These are phyloP conservation scores for Lithophane ornitopus DNA, from an alignment of 2,888 invertebrate genomes.

Conservation along the genomic window DNA sequence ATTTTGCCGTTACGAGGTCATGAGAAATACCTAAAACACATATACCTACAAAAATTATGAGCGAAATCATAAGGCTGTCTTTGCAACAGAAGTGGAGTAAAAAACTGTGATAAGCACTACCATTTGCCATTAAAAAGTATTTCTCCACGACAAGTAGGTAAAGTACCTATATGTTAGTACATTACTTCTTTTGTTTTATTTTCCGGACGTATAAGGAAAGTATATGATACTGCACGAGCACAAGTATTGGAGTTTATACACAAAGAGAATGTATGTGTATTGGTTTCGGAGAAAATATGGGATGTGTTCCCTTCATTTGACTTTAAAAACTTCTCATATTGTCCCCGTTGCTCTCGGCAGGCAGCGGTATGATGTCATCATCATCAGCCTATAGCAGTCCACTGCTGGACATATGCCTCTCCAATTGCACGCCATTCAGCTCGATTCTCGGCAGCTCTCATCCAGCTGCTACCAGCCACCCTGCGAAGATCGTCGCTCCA, in stretches of 20 bases:
- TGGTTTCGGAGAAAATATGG: background rate
- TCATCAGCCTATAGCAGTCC: no score
- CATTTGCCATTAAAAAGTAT: conserved; percentile 5
- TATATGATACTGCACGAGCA: conserved; percentile 5
- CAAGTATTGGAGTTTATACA: conserved; percentile 17
- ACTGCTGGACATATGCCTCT: no score
- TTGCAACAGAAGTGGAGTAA: background rate
- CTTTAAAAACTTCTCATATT: background rate
- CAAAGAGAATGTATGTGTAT: conserved; percentile 5
- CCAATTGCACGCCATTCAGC: no score
- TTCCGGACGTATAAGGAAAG: background rate
- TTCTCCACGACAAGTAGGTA: background rate
- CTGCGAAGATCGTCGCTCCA: no score
- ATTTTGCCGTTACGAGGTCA: no score
- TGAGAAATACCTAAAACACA: background rate
- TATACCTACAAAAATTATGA: background rate
- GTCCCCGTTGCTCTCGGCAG: no score
- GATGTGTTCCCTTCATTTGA: background rate
- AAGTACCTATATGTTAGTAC: background rate
- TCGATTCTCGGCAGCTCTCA: no score
- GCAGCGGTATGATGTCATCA: no score
- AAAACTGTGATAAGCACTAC: background rate
- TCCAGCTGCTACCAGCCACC: no score
- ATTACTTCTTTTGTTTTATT: background rate
- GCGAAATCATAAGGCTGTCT: background rate